Conservation (phyloP, 2,797 vertebrate genomes). For the Iguana delicatissima region DNA sequence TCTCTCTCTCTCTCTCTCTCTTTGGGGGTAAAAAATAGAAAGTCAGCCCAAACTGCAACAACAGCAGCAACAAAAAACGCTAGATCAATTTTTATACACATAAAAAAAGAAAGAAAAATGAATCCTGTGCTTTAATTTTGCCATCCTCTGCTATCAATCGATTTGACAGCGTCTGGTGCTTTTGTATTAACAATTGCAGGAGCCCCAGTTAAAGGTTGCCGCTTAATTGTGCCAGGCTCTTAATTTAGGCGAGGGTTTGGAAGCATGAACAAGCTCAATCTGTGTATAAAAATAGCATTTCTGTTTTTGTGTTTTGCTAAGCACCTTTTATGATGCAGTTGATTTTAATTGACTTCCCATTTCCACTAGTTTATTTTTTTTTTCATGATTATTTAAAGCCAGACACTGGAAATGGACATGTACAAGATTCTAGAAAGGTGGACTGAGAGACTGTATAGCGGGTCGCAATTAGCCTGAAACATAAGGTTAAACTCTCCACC, state of each 20-base stretch:
- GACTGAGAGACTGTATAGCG: not conserved
- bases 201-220: slow-evolving; percentile 26
- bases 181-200: slow-evolving; percentile 30
- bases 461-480: not conserved
- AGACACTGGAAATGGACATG: not conserved
- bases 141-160: slow-evolving; percentile 22
- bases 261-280: slow-evolving; percentile 13
- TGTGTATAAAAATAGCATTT: slow-evolving; percentile 1
- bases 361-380: not conserved
- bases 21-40: not conserved
- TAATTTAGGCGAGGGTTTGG: slow-evolving; percentile 26
- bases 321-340: slow-evolving; percentile 4
- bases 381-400: not conserved
- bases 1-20: not conserved
- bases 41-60: not conserved
- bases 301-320: slow-evolving; percentile 27
- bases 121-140: slow-evolving; percentile 35
- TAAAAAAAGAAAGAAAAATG: slow-evolving; percentile 26
- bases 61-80: not conserved
- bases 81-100: slow-evolving; percentile 39
- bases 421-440: not conserved
- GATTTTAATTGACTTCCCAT: slow-evolving; percentile 27
- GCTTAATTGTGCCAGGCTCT: slow-evolving; percentile 27
- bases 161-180: slow-evolving; percentile 16
- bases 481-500: not conserved